Base-by-base conservation (phyloP, 2,797 vertebrate genomes). In the Sebastes dallii region DNA sequence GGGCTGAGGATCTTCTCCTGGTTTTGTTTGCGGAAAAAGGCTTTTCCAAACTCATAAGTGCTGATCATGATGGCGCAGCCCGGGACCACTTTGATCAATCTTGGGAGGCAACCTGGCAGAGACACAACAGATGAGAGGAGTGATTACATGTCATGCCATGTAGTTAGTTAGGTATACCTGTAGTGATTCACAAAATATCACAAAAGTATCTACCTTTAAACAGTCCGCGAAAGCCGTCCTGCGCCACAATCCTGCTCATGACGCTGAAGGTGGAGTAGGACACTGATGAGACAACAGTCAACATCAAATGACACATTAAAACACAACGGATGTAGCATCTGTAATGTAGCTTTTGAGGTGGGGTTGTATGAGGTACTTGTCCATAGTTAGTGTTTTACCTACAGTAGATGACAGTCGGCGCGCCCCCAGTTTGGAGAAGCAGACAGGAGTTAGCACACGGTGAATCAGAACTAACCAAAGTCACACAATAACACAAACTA, bases 31-130 rank as follows among this genome's bases (percentile, higher is more conserved):
- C 75, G 93, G 94, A 99, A 99, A 87, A 98, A 97, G 32, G 93
- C 86, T 85, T 99, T 99, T 70, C 96, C 96, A 9, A 96, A 94
- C 94, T 99, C 97, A 0, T 98, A 98, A 0, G 94, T 94, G 94
- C 97, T 98, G 93, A 99, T 97, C 98, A 98, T 99, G 81, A 98
- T 97, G 75, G 98, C 97, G 75, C 98, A 98, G 54, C 98, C 97
- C n/a, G 98, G 97, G 75, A 96, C 96, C 88, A 98, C 96, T 96
- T 98, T 98, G 90, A 97, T 94, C 83, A 99, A 76, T 74, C 94
- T 93, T 78, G 97, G 97, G 84, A 95, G 84, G 42, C 97, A 92
- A 89, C 97, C 98, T 99, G 94, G 70, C 72, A 66, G 65, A 69
- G 12, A 85, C 36, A 83, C 1, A 72, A 62, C 13, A 42, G 24